A percentile compares a stretch with the other conserved stretches of the same genome.
Evolutionary conservation across 1,140 invertebrate genomes (phyloP).

Genomic region (Odontomachus brunneus): DNA sequence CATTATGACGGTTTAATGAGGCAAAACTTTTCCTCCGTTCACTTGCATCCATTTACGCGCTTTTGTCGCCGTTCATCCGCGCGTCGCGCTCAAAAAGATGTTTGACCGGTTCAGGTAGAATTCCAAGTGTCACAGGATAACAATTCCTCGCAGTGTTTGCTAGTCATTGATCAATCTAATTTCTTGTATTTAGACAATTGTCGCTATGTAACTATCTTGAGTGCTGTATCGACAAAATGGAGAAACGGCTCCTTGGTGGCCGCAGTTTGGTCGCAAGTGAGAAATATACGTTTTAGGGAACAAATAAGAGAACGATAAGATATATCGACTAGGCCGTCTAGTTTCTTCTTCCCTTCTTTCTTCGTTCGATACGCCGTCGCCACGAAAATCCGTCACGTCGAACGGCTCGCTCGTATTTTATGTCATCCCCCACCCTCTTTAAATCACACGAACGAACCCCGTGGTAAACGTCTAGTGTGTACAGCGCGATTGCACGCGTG

Average conservation of each 20-base stretch:
- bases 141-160: too few species aligned
- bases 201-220: too few species aligned
- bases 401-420: slow-evolving; percentile 48
- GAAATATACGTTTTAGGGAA: neutral
- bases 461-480: slow-evolving; percentile 5
- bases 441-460: slow-evolving; percentile 36
- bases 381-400: slow-evolving; percentile 65
- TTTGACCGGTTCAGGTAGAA: too few species aligned
- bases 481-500: slow-evolving; percentile 7
- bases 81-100: too few species aligned
- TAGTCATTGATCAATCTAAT: too few species aligned
- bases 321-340: neutral
- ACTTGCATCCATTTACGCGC: neutral
- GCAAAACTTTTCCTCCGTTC: slow-evolving; percentile 8
- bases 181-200: too few species aligned
- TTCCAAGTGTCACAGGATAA: too few species aligned
- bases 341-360: slow-evolving; percentile 1
- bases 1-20: slow-evolving; percentile 36
- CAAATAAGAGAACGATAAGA: neutral
- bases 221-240: neutral
- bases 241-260: neutral
- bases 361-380: neutral
- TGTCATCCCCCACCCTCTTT: neutral
- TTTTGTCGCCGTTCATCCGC: neutral
- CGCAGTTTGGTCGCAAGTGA: neutral